Evolutionary conservation across 1,140 invertebrate genomes (phyloP).

Genomic region (Nasonia vitripennis): DNA sequence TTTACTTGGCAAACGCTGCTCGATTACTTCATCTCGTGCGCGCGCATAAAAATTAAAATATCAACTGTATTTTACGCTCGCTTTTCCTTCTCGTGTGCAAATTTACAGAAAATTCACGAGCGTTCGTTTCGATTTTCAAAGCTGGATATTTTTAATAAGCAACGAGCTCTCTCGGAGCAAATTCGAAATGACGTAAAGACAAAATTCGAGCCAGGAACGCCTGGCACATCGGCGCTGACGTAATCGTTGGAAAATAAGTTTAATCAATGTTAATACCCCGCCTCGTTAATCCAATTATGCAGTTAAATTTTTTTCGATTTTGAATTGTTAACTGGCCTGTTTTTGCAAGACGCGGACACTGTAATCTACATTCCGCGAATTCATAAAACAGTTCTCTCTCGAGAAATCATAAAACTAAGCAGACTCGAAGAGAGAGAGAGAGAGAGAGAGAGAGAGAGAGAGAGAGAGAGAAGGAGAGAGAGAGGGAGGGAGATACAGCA

Average conservation of each 20-base stretch:
- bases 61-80: too few species aligned
- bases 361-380: conserved; percentile 42
- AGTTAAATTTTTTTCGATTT: background rate
- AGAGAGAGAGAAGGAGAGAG: background rate
- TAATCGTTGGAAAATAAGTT: conserved; percentile 8
- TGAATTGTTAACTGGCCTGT: background rate
- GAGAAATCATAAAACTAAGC: conserved; percentile 37
- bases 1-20: too few species aligned
- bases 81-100: too few species aligned
- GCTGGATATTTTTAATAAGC: too few species aligned
- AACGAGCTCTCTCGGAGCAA: background rate
- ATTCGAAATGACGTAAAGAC: background rate
- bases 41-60: too few species aligned
- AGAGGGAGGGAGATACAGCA: background rate
- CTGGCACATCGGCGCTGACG: background rate
- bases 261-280: background rate
- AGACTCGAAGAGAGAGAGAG: background rate
- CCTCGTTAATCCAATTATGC: conserved; percentile 30
- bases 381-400: conserved; percentile 36
- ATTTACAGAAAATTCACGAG: too few species aligned
- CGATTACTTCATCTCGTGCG: too few species aligned
- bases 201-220: background rate
- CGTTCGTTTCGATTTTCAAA: too few species aligned
- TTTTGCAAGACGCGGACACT: background rate
- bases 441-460: background rate